phyloP scores from a whole-genome alignment of 2,113 vertebrate genomes.

The Phaethornis superciliosus region DNA sequence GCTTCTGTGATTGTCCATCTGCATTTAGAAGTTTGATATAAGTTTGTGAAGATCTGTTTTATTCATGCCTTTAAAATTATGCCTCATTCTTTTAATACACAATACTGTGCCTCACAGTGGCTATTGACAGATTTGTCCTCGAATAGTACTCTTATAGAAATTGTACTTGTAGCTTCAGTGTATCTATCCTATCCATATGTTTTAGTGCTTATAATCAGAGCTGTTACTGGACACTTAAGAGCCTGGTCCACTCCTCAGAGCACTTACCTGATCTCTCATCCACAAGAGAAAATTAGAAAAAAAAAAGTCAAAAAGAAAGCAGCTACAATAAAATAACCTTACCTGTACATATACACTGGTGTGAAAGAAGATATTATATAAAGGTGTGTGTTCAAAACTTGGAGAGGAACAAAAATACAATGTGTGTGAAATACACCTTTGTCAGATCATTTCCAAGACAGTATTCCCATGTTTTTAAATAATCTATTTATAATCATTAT shows the following conservation, averaged over 20 bases:
- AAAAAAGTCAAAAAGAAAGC: background rate
- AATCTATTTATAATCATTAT: slow-evolving; percentile 21
- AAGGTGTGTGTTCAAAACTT: background rate
- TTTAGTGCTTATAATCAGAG: slow-evolving; percentile 4
- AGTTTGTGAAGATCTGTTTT: background rate
- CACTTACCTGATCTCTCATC: background rate
- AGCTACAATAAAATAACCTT: slow-evolving; percentile 23
- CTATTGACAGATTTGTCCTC: background rate
- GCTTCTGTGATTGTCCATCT: background rate
- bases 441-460: slow-evolving; percentile 13
- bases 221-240: background rate
- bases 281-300: background rate
- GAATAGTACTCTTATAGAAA: background rate
- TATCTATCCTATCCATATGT: background rate
- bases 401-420: background rate
- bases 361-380: background rate
- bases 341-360: background rate
- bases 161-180: background rate
- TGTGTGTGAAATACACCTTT: background rate
- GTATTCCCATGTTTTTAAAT: slow-evolving; percentile 11
- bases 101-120: background rate
- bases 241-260: background rate
- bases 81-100: background rate
- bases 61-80: background rate
- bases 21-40: background rate